Percentiles rank a stretch among this genome's conserved stretches.
Evolutionary conservation across 2,113 vertebrate genomes (phyloP).

Genomic region (Eurystomus gularis): DNA sequence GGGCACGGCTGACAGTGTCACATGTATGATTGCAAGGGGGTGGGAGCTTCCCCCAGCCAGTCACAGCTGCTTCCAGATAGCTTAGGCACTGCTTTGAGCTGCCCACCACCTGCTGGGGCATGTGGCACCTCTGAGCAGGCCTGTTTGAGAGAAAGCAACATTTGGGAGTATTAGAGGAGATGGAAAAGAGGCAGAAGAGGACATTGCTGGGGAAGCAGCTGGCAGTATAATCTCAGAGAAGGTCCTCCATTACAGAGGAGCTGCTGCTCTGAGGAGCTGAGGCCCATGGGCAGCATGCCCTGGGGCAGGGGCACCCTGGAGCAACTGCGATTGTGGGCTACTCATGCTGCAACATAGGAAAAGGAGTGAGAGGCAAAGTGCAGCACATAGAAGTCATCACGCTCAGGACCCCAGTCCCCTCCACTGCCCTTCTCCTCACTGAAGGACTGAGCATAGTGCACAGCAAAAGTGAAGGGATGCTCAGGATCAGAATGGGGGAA

Average conservation of each 20-base stretch:
- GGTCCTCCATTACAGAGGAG: fast-evolving
- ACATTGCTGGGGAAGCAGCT: fast-evolving
- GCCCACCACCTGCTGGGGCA: fast-evolving
- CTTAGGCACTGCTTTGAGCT: neutral
- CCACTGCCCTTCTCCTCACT: fast-evolving
- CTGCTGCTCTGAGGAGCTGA: neutral
- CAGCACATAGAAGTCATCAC: fast-evolving
- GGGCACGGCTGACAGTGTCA: fast-evolving
- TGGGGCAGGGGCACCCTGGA: neutral
- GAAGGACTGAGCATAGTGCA: fast-evolving
- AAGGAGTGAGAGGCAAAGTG: neutral
- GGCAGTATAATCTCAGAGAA: fast-evolving
- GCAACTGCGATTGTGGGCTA: fast-evolving
- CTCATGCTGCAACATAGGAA: neutral
- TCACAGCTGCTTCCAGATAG: fast-evolving
- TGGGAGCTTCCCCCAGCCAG: neutral
- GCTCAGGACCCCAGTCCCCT: neutral
- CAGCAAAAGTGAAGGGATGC: neutral
- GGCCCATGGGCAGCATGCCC: fast-evolving
- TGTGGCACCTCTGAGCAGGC: neutral
- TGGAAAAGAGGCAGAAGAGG: neutral
- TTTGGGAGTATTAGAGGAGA: neutral
- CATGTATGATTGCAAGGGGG: fast-evolving
- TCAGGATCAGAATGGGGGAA: neutral
- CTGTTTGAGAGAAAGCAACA: fast-evolving